Evolutionary conservation across 2,797 vertebrate species (phyloP), one percentile per base, ranked within the genome.

Genomic region (Emys orbicularis): DNA sequence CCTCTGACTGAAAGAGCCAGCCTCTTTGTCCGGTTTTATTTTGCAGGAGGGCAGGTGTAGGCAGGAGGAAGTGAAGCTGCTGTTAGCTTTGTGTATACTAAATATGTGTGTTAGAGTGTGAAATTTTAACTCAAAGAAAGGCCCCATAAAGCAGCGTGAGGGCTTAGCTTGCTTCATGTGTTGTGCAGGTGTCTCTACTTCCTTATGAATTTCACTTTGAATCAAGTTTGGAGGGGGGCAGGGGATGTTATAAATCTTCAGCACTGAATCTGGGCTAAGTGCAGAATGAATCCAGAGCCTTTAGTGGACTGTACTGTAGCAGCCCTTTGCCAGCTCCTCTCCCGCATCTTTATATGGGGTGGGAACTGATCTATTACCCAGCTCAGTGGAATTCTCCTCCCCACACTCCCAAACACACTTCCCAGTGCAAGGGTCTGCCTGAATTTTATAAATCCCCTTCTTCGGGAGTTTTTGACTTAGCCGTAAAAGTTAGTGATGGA

Each of bases 401-500:
- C n/a, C 90, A 81, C 95, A 56, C 68, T 90, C 76, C 31, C 59
- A 95, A n/a, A 92, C 83, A 93, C 79, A 79, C 93, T 95, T 95
- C 81, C 92, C 41, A 5, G 76, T 87, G 91, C 91, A 37, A 4
- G 56, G 79, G 86, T 87, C 95, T 92, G 88, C 65, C 86, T 92
- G 56, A 83, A 93, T 97, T 97, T 97, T 96, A 92, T 90, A 79
- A 90, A 86, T 88, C 94, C 93, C 89, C 92, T 96, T 97, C 93
- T 95, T 86, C 47, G 44, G 89, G 88, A 96, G 93, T 95, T 96
- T 95, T 92, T 93, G 97, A 95, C 95, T 96, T 86, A 92, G 68
- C 59, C 1, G 2, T 97, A 97, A 97, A 97, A 94, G 94, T 96
- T 97, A 97, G 95, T 93, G 95, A 91, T 79, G 79, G 95, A 95